These are phyloP conservation scores for Megalurothrips usitatus DNA, from an alignment of 2,888 invertebrate genomes.

Conservation along the genomic window DNA sequence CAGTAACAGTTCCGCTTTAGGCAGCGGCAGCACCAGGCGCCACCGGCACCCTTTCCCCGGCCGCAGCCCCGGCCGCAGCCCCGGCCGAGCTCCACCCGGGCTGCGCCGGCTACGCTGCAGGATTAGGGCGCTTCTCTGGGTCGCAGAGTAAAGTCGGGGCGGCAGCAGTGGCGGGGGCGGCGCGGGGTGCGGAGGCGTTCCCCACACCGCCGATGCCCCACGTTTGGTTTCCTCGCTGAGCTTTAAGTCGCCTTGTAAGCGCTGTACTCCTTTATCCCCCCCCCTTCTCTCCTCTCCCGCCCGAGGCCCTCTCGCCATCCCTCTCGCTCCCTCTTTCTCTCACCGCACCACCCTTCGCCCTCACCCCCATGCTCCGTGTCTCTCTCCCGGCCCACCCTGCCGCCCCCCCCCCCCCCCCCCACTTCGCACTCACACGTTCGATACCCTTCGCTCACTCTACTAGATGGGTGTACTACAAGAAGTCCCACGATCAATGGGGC, in stretches of 20 bases:
- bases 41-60: too few relatives aligned
- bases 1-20: constrained; percentile 1
- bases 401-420: too few relatives aligned
- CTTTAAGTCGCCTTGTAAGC: neutral
- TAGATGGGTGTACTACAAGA: constrained; percentile 21
- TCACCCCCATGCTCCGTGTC: neutral
- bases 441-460: constrained; percentile 1
- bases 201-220: neutral
- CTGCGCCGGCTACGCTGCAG: too few relatives aligned
- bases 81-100: too few relatives aligned
- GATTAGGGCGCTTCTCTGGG: too few relatives aligned
- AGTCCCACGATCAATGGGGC: constrained; percentile 8
- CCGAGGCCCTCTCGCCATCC: neutral
- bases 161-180: too few relatives aligned
- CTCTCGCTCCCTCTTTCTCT: constrained; percentile 27
- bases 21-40: neutral
- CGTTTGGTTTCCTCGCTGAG: neutral
- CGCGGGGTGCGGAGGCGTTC: neutral
- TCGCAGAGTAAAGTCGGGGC: too few relatives aligned
- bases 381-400: neutral
- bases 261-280: neutral
- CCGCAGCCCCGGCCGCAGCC: too few relatives aligned
- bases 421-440: neutral
- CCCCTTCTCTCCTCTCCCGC: neutral
- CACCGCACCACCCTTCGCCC: constrained; percentile 29